phyloP scores from a whole-genome alignment of 2,888 invertebrate genomes.

The Papilio elwesi region DNA sequence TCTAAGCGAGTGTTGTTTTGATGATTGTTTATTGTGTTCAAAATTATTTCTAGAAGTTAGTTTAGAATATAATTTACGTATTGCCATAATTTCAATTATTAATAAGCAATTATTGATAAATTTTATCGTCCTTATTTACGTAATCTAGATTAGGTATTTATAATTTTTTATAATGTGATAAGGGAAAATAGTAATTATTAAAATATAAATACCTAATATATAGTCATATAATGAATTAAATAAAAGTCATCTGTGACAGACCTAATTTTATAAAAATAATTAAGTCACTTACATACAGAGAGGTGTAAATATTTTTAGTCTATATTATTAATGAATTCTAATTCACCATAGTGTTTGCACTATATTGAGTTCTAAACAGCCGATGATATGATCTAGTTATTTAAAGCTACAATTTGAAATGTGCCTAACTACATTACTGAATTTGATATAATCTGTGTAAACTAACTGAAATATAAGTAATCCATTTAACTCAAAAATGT shows the following conservation, averaged over 20 bases:
- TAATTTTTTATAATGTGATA: neutral
- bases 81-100: too few relatives aligned
- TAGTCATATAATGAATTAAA: neutral
- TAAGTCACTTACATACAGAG: conserved; percentile 25
- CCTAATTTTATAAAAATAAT: neutral
- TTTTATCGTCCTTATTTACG: neutral
- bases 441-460: neutral
- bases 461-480: neutral
- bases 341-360: conserved; percentile 42
- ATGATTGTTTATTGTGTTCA: too few relatives aligned
- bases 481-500: neutral
- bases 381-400: conserved; percentile 59
- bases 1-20: too few relatives aligned
- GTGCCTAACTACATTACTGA: conserved; percentile 65
- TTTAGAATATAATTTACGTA: too few relatives aligned
- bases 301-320: conserved; percentile 36
- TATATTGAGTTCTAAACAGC: conserved; percentile 51
- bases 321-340: conserved; percentile 24
- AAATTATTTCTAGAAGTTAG: too few relatives aligned
- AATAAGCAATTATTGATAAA: too few relatives aligned
- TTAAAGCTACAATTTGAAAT: conserved; percentile 76
- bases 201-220: neutral
- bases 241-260: conserved; percentile 4
- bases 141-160: neutral
- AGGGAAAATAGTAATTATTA: neutral